Conservation (phyloP, 2,113 vertebrate genomes). For the Sander vitreus region DNA sequence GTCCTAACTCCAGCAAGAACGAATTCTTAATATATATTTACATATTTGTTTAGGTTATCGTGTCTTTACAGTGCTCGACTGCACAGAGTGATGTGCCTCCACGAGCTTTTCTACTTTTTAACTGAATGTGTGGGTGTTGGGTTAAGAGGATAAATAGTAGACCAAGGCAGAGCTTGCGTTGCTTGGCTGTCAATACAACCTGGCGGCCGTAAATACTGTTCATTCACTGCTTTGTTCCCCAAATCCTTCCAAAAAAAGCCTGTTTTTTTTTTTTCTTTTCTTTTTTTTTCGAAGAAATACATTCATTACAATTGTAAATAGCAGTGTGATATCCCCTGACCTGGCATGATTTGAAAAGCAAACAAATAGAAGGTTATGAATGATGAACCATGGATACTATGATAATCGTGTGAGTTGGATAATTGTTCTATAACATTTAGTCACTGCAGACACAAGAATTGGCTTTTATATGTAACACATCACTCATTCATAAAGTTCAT, state of each 20-base stretch:
- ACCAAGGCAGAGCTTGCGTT: not conserved
- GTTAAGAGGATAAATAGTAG: slow-evolving; percentile 21
- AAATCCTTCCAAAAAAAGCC: slow-evolving; percentile 14
- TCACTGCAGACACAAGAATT: not conserved
- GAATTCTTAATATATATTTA: too few relatives aligned
- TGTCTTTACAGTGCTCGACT: not conserved
- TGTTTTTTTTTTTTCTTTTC: not conserved
- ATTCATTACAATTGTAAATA: not conserved
- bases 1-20: not conserved
- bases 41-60: too few relatives aligned
- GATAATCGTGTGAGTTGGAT: not conserved
- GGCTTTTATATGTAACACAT: slow-evolving; percentile 15
- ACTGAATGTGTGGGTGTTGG: slow-evolving; percentile 1
- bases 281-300: not conserved
- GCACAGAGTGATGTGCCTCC: slow-evolving; percentile 21
- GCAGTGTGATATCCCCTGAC: not conserved
- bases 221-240: slow-evolving; percentile 23
- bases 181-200: slow-evolving; percentile 2
- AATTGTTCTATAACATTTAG: slow-evolving; percentile 4
- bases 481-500: slow-evolving; percentile 31
- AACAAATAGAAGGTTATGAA: not conserved
- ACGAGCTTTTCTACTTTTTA: slow-evolving; percentile 7
- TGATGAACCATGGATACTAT: not conserved
- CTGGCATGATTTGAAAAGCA: not conserved
- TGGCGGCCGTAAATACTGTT: not conserved